Base-by-base conservation (phyloP, 2,888 invertebrate species). In the Pteria penguin region DNA sequence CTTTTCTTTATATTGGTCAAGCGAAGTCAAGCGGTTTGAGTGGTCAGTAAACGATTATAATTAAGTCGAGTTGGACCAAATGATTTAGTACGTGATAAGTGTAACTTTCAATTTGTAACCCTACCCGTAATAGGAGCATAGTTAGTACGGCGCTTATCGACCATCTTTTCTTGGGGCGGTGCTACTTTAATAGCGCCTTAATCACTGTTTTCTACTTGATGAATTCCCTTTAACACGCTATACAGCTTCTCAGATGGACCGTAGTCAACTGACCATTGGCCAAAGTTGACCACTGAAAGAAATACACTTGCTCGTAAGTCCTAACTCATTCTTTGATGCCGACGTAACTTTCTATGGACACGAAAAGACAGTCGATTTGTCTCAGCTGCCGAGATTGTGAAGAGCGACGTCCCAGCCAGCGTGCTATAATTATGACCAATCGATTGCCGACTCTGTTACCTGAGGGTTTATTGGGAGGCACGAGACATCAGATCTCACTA, bases 61-160 rank as follows among this genome's bases (percentile, higher is more conserved):
- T 75, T 75, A 75, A 63, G 55, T 32, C 5, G 63, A 63, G 65
- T 63, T 75, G 69, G 57, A 69, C 63, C 52, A 63, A 55, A 58
- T 69, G 75, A 75, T 72, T 68, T 63, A 55, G 57, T 32, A 45
- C n/a, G 58, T 32, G 76, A 76, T 76, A 76, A 76, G 60, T 67
- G 54, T 67, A 66, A 60, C 58, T 57, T 60, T 67, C 72, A 72
- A 66, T 33, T 66, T 67, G 73, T 67, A 73, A 67, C 58, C 45
- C 73, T 73, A 67, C 66, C 66, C 52, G 61, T 60, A 27, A 60
- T 45, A 70, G 32, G 62, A 29, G 32, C 61, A 71, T 71, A 45
- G 61, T 61, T 61, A 71, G 52, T 58, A 61, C 61, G 36, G n/a
- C 8, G 8, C 24, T 74, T 74, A 74, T 74, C 74, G 54, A 24